These are phyloP conservation scores for Colletes gigas DNA, from an alignment of 1,140 invertebrate species.

Conservation along the genomic window DNA sequence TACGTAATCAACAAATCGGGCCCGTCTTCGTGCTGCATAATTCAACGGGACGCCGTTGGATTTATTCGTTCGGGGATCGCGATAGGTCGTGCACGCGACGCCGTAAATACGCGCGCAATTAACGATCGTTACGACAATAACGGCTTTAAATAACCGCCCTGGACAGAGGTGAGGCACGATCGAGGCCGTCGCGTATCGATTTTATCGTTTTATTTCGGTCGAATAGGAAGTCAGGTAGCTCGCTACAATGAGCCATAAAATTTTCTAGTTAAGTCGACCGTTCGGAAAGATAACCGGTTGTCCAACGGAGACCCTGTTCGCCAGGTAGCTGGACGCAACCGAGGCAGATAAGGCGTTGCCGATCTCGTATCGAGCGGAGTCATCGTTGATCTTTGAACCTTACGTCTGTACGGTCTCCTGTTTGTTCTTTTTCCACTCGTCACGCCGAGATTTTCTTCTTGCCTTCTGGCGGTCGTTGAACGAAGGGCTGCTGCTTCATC, in stretches of 20 bases:
- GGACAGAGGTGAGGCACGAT: slow-evolving; percentile 5
- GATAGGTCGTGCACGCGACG: neutral
- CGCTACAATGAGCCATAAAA: slow-evolving; percentile 22
- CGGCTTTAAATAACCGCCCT: neutral
- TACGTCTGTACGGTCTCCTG: no score
- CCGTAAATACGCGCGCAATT: slow-evolving; percentile 5
- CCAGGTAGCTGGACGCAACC: slow-evolving; percentile 47
- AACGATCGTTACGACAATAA: slow-evolving; percentile 24
- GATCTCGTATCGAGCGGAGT: slow-evolving; percentile 13
- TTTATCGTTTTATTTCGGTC: slow-evolving; percentile 26
- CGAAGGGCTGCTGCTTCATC: neutral
- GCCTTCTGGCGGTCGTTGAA: neutral
- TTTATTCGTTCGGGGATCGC: slow-evolving; percentile 7
- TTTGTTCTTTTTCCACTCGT: neutral
- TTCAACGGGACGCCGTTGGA: neutral
- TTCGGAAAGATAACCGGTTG: slow-evolving; percentile 11
- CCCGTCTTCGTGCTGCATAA: slow-evolving; percentile 29
- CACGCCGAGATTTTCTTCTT: neutral
- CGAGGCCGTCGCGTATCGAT: slow-evolving; percentile 11
- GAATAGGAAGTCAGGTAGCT: slow-evolving; percentile 16
- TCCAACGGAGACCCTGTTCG: slow-evolving; percentile 15
- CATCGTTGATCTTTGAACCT: slow-evolving; percentile 37
- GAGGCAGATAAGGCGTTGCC: slow-evolving; percentile 12
- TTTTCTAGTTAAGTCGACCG: neutral
- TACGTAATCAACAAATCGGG: slow-evolving; percentile 50